Evolutionary conservation across 37 sponge, comb jelly and placozoan genomes (phyloP).

Genomic region (Bolinopsis microptera): DNA sequence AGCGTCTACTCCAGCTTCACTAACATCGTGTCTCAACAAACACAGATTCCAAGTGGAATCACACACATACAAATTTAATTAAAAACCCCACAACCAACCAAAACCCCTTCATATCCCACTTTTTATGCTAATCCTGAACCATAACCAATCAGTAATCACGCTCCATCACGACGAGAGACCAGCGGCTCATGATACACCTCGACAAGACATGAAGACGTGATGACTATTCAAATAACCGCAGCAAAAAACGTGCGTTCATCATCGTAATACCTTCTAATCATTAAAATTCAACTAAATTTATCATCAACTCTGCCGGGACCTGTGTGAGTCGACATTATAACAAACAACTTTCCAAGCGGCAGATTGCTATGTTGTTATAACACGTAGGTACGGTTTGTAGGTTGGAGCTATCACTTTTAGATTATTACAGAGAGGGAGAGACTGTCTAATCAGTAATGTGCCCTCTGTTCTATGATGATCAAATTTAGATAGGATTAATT

Average conservation of each 20-base stretch:
- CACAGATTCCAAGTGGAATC: no score
- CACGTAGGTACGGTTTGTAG: not conserved
- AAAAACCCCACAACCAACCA: not conserved
- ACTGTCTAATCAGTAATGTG: not conserved
- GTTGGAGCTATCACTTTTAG: not conserved
- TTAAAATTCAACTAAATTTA: not conserved
- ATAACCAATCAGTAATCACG: not conserved
- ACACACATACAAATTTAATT: no score
- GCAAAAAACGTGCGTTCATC: not conserved
- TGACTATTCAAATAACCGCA: not conserved
- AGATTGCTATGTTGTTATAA: not conserved
- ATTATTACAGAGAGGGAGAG: not conserved
- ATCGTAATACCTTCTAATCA: not conserved
- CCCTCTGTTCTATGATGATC: not conserved
- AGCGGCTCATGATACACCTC: not conserved
- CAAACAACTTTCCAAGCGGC: not conserved
- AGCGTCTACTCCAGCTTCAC: no score
- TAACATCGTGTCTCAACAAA: no score
- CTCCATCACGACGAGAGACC: not conserved
- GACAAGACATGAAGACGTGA: not conserved
- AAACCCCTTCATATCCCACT: no score
- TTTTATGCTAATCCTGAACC: not conserved
- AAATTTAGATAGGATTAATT: not conserved
- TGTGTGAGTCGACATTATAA: not conserved
- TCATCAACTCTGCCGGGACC: not conserved